These are phyloP conservation scores for Nemotelus nigrinus DNA, from an alignment of 2,888 invertebrate genomes.

Conservation along the genomic window DNA sequence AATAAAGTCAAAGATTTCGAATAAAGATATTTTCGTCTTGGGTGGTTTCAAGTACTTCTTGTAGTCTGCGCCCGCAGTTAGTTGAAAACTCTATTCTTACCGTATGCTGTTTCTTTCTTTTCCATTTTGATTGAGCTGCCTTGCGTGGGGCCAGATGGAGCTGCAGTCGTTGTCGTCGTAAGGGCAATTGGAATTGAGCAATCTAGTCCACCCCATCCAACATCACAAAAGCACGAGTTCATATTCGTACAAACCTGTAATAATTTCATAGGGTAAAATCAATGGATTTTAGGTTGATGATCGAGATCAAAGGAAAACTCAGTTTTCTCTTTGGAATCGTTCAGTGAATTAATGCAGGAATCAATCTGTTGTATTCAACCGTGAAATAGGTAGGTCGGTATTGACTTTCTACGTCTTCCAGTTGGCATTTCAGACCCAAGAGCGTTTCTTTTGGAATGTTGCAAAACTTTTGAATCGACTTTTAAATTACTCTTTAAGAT, in stretches of 20 bases:
- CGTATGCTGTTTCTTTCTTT: conserved; percentile 93
- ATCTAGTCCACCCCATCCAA: conserved; percentile 88
- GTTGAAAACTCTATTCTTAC: conserved; percentile 69
- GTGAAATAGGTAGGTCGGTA: too few relatives aligned
- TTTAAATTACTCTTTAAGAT: too few relatives aligned
- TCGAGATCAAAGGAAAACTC: conserved; percentile 11
- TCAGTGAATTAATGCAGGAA: too few relatives aligned
- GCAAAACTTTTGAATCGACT: too few relatives aligned
- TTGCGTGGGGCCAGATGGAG: conserved; percentile 69
- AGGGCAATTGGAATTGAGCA: conserved; percentile 82
- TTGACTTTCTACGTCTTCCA: too few relatives aligned
- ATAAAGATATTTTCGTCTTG: conserved; percentile 27
- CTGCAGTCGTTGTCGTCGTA: conserved; percentile 68
- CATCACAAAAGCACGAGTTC: conserved; percentile 90
- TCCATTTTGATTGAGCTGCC: conserved; percentile 74
- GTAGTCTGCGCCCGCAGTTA: conserved; percentile 1
- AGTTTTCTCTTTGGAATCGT: too few relatives aligned
- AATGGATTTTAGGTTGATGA: background rate
- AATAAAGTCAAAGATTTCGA: conserved; percentile 23
- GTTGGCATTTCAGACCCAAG: too few relatives aligned
- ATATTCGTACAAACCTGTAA: conserved; percentile 87
- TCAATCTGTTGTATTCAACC: too few relatives aligned
- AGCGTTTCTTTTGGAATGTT: too few relatives aligned
- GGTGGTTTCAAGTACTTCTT: conserved; percentile 25
- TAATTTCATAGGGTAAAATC: conserved; percentile 12